A percentile compares a stretch with the other conserved stretches of the same genome.
Conservation (phyloP, 2,888 invertebrate species). For the Lepetodrilus schrolli region DNA sequence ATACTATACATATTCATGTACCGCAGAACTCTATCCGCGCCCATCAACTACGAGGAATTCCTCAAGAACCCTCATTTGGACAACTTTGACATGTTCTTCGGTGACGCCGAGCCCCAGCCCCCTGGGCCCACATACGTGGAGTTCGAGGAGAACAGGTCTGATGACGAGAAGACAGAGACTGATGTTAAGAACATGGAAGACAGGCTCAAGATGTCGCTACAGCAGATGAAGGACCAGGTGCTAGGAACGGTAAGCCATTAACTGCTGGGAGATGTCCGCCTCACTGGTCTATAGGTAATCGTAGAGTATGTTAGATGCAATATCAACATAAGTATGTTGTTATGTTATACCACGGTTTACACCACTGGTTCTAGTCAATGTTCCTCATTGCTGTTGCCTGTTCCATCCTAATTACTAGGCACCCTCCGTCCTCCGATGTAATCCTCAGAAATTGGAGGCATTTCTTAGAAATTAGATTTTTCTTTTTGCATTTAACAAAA, state of each 20-base stretch:
- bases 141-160: constrained; percentile 67
- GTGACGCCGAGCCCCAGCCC: constrained; percentile 64
- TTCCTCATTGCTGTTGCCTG: no score
- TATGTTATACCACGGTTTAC: no score
- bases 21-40: constrained; percentile 67
- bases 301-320: no score
- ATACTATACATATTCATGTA: not conserved
- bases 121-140: constrained; percentile 66
- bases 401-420: no score
- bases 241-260: constrained; percentile 70
- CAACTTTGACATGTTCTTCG: constrained; percentile 70
- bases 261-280: no score
- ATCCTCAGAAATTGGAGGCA: no score
- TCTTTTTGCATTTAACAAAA: no score
- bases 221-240: constrained; percentile 72
- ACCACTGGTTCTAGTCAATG: no score
- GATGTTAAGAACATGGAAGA: constrained; percentile 73
- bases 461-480: no score
- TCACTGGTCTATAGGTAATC: no score
- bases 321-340: no score
- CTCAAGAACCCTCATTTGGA: constrained; percentile 51
- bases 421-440: no score
- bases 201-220: constrained; percentile 71
- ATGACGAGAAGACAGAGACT: constrained; percentile 72
- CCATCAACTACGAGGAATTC: constrained; percentile 69